Base-by-base conservation (phyloP, 1,140 invertebrate genomes). In the Tribolium castaneum region DNA sequence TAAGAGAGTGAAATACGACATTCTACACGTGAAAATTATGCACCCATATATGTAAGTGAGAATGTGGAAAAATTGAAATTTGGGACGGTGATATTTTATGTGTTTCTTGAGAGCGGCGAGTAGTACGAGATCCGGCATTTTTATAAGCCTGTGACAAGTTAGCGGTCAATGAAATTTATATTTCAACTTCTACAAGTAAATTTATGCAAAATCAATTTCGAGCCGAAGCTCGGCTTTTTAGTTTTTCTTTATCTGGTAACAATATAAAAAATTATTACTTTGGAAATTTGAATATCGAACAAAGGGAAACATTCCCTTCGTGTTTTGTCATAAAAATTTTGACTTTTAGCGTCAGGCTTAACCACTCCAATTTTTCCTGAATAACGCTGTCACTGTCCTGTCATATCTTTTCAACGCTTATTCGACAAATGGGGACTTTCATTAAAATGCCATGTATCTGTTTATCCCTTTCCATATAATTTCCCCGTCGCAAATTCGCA, bases 311-410 rank as follows among this genome's bases (percentile, higher is more conserved):
- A 66, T 66, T 66, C 59, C 56, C 56, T 62, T 25, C 59, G 59
- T 66, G 59, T 66, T 73, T 73, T 73, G 71, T 73, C 71, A 73
- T 52, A 54, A 73, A 73, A 73, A 73, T 73, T 73, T 73, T 73
- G 71, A 73, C 71, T 73, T 73, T 73, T 73, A 73, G 25, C 52
- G 71, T 73, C 71, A 73, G 34, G 45, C 71, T 73, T 52, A 73
- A 73, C 71, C 50, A 73, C 71, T 73, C 71, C 30, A 73, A 73
- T 73, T 52, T 73, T 73, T 73, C 71, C 49, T 73, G 50, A 73
- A 73, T 54, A 73, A 73, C 71, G 71, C 71, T 73, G 71, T 73
- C 71, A 73, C 49, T 73, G 71, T 66, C 25, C 59, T 66, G 59
- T 73, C 71, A 54, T 54, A 73, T 73, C 71, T 54, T 73, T 73